Base-by-base conservation (phyloP, 2,888 invertebrate species). In the Zootermopsis nevadensis region DNA sequence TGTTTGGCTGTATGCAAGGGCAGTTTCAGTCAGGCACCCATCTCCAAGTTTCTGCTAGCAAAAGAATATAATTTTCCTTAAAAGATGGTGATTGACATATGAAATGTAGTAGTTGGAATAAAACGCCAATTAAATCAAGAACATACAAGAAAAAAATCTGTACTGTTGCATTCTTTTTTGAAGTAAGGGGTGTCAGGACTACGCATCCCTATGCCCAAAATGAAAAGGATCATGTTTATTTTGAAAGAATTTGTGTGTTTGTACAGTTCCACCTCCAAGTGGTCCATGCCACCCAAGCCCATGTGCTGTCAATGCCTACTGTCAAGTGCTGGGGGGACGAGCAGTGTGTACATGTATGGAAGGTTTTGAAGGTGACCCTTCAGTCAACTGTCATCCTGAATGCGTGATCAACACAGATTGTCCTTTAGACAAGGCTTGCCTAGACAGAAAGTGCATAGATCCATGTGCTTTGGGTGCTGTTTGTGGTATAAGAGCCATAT, bases 381-480 rank as follows among this genome's bases (percentile, higher is more conserved):
- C 87, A 83, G 87, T 86, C 48, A 88, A 87, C 27, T 89, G 89
- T 88, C 92, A 92, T 87, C 94, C 95, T 35, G 96, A 96, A 90
- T 96, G 96, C 89, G 91, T 93, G n/a, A 92, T 95, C 87, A 96
- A 96, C 89, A 94, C 96, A 0, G 96, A 97, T 87, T 97, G 97
- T 89, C 91, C 93, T 22, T 89, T 92, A 6, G 92, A 94, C 86
- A 93, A 94, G 88, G 93, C 95, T 27, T 97, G 97, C 88, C 90
- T 95, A 24, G 93, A 95, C 87, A 92, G 87, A 27, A 87, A 88
- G 81, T 87, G 87, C 83, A 81, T 85, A 31, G 86, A 87, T 85
- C 86, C 87, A 80, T 89, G 89, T 83, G 83, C 85, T 88, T 67
- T 81, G 31, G 85, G 86, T 24, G 85, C 85, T 85, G 90, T 96